Evolutionary conservation across 1,140 invertebrate genomes (phyloP).

Genomic region (Antheraea mylitta): DNA sequence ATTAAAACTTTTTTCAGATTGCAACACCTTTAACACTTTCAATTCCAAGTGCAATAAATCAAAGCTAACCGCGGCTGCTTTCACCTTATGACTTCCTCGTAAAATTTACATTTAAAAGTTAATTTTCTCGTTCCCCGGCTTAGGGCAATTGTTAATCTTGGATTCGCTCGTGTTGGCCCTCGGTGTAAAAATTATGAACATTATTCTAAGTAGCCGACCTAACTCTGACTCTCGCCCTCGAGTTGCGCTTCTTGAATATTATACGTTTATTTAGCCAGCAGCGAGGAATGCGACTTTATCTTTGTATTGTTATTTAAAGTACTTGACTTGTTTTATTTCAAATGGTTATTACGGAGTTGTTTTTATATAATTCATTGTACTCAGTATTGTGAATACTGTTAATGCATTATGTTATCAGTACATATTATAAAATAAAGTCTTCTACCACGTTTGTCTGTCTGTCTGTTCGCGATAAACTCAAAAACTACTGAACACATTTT

Average conservation of each 20-base stretch:
- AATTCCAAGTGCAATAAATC: constrained; percentile 74
- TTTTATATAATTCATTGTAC: neutral
- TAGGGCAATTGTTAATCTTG: constrained; percentile 71
- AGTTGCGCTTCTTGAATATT: constrained; percentile 10
- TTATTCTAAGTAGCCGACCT: constrained; percentile 31
- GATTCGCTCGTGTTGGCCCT: constrained; percentile 38
- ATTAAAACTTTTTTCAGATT: constrained; percentile 77
- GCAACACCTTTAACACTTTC: constrained; percentile 76
- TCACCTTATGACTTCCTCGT: constrained; percentile 75
- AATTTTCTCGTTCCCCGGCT: constrained; percentile 65
- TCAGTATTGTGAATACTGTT: too few species aligned
- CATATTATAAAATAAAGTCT: too few species aligned
- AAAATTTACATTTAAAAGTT: constrained; percentile 78
- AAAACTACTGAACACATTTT: too few species aligned
- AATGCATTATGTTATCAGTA: too few species aligned
- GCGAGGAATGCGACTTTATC: constrained; percentile 17
- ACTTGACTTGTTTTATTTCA: neutral
- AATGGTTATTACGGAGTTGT: neutral
- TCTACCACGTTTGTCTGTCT: too few species aligned
- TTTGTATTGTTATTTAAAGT: constrained; percentile 10
- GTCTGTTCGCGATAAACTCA: too few species aligned
- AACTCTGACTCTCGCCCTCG: constrained; percentile 8
- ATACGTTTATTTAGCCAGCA: constrained; percentile 1
- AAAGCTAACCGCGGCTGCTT: constrained; percentile 72
- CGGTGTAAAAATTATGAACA: constrained; percentile 44